Conservation (phyloP, 2,888 invertebrate genomes). For the Lobophora halterata region DNA sequence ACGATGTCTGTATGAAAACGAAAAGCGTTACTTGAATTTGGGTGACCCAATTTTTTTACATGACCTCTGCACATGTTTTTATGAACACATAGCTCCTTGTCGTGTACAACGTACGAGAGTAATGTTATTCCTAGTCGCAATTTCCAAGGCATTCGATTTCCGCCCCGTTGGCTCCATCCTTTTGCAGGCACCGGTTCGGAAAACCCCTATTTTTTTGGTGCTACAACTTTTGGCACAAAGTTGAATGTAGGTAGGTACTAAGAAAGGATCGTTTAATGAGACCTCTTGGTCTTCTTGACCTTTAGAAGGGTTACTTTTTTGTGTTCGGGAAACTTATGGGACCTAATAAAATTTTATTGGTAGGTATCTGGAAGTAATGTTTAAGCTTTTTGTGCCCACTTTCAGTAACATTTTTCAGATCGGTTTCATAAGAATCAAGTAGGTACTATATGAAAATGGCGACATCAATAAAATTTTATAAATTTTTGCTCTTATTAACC, state of each 20-base stretch:
- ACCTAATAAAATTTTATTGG: conserved; percentile 6
- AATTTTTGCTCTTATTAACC: too few species aligned
- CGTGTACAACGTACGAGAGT: conserved; percentile 11
- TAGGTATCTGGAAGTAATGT: background rate
- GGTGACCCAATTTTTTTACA: conserved; percentile 30
- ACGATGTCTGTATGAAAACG: too few species aligned
- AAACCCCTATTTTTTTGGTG: conserved; percentile 16
- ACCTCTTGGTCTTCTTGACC: conserved; percentile 8
- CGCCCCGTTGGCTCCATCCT: conserved; percentile 17
- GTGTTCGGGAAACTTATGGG: conserved; percentile 6
- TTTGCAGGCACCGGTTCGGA: conserved; percentile 19
- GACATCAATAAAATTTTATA: too few species aligned
- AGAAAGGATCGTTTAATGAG: conserved; percentile 17
- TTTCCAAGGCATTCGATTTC: conserved; percentile 27
- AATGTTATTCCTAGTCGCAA: conserved; percentile 17
- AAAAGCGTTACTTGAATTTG: too few species aligned
- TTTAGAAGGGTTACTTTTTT: conserved; percentile 11
- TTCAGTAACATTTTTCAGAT: background rate
- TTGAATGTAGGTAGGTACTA: conserved; percentile 12
- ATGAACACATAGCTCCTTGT: conserved; percentile 16
- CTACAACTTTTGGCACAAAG: conserved; percentile 11
- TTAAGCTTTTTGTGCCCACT: conserved; percentile 1
- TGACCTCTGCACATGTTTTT: conserved; percentile 22
- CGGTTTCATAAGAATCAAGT: background rate
- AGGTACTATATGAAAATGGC: background rate